Conservation (phyloP, 35 echinoderm and acorn worm genomes). For the Ophiothrix spiculata region DNA sequence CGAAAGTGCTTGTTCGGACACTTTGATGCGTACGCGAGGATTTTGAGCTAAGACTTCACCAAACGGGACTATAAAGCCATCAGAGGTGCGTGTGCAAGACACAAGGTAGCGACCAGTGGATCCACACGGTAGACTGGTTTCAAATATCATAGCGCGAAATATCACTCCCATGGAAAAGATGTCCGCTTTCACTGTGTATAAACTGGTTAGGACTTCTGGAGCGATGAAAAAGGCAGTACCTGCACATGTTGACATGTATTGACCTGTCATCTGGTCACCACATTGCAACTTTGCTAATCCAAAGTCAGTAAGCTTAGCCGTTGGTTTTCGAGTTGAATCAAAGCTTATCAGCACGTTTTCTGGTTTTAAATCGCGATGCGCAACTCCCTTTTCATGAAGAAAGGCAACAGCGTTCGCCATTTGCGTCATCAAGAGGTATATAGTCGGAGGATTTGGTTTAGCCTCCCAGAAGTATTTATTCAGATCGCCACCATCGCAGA, state of each 20-base stretch:
- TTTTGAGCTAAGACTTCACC: background rate
- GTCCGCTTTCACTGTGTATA: background rate
- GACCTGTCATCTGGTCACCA: background rate
- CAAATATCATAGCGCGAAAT: background rate
- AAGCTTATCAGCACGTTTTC: background rate
- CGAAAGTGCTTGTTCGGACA: background rate
- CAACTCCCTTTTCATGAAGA: background rate
- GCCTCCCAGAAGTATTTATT: background rate
- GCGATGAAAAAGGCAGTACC: background rate
- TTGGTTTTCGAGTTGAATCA: background rate
- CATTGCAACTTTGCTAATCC: background rate
- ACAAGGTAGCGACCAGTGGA: background rate
- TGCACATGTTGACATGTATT: background rate
- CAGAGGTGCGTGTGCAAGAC: background rate
- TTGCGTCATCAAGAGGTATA: background rate
- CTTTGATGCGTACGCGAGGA: background rate
- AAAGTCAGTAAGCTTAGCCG: background rate
- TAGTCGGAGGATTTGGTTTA: background rate
- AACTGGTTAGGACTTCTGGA: background rate
- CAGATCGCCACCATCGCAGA: background rate
- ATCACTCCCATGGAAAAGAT: background rate
- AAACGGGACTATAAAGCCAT: background rate
- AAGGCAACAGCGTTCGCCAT: background rate
- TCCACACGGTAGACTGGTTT: background rate
- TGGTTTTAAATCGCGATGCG: background rate